Base-by-base conservation (phyloP, 2,888 invertebrate genomes). In the Eueremaeus valkanovi region DNA sequence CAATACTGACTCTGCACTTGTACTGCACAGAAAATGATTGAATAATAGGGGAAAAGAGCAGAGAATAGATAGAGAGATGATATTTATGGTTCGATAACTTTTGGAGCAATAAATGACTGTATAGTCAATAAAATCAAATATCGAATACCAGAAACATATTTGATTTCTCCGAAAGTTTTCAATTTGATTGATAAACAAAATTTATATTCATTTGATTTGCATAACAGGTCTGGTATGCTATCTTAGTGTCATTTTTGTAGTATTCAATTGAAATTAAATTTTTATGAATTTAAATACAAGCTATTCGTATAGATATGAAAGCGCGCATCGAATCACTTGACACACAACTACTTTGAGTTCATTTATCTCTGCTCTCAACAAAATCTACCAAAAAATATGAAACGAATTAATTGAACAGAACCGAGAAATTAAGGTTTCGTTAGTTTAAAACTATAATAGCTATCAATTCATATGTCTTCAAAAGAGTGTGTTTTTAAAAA, bases 151-250 rank as follows among this genome's bases (percentile, higher is more conserved):
- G 29, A 58, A 58, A 58, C 29, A 45, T 45, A 36, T 36, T 36
- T 11, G 9, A 45, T 45, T 45, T 45, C 45, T 11, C 9, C 18
- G 16, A 45, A 45, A 45, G 16, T 45, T 16, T n/a, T 45, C 16
- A 16, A 16, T 45, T 45, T 31, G 1, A 27, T n/a, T 13, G 24
- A 27, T 2, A 24, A 27, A 55, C 24, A 45, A n/a, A 49, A 3
- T 21, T 49, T 49, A 29, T 58, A 58, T 29, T 58, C 29, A 49
- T 58, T 55, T 58, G 29, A 58, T 58, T 58, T 58, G 58, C 31
- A 58, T 58, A 58, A 58, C 58, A 58, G 58, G 58, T 58, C 58
- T 58, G n/a, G n/a, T n/a, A n/a, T n/a, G n/a, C n/a, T n/a, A n/a
- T n/a, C n/a, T n/a, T n/a, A n/a, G n/a, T n/a, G n/a, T n/a, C n/a